These are phyloP conservation scores for Coptodon bakossiorum DNA, from an alignment of 2,113 vertebrate species.

Conservation along the genomic window DNA sequence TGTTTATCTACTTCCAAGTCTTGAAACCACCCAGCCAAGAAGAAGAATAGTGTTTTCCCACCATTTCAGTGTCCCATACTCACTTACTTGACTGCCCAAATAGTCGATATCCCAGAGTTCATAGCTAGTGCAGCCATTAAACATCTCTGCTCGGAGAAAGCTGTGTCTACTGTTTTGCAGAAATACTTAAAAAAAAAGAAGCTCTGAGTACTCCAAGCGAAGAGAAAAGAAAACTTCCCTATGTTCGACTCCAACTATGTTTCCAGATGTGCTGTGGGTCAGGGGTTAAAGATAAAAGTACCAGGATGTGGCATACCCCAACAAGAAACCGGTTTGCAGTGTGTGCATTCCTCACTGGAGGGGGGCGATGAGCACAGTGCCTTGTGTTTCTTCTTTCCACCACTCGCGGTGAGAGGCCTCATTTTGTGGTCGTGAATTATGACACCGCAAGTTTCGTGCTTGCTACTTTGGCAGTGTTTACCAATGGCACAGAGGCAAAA, in stretches of 20 bases:
- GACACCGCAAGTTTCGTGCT: constrained; percentile 70
- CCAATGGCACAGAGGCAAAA: constrained; percentile 61
- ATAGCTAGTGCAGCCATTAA: constrained; percentile 72
- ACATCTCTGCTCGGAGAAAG: constrained; percentile 54
- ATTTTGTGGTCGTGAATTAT: constrained; percentile 79
- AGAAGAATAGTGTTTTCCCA: constrained; percentile 67
- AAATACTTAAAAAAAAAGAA: constrained; percentile 38
- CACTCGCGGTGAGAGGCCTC: constrained; percentile 78
- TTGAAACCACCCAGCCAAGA: constrained; percentile 69
- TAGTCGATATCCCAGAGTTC: constrained; percentile 76
- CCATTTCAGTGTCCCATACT: constrained; percentile 66
- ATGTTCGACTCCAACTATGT: constrained; percentile 81
- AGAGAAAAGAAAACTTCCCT: constrained; percentile 88
- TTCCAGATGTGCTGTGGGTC: constrained; percentile 94
- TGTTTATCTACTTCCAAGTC: constrained; percentile 78
- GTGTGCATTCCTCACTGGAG: constrained; percentile 81
- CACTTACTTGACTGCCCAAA: constrained; percentile 53
- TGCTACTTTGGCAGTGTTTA: constrained; percentile 72
- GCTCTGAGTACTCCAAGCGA: constrained; percentile 71
- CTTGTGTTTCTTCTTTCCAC: constrained; percentile 75
- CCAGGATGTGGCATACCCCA: constrained; percentile 81
- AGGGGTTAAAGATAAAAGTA: constrained; percentile 95
- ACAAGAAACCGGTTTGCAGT: constrained; percentile 72
- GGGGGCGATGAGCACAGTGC: constrained; percentile 73
- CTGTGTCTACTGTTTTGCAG: constrained; percentile 19